phyloP scores from a whole-genome alignment of 2,888 invertebrate species.

The Dyspetes luteomarginatus region DNA sequence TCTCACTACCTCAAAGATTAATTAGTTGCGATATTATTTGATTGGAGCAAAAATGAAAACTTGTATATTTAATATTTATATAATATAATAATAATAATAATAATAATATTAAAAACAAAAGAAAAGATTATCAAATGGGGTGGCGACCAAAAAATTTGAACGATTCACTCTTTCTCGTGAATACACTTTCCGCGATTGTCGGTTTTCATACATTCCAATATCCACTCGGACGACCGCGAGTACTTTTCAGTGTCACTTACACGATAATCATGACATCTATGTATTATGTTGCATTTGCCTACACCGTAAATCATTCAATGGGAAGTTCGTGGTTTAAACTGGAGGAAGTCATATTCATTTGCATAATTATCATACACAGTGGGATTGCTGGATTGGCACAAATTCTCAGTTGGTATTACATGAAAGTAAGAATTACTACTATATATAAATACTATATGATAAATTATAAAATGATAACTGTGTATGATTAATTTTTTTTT shows the following conservation, averaged over 20 bases:
- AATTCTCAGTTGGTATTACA: slow-evolving; percentile 19
- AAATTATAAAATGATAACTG: background rate
- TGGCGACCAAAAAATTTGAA: slow-evolving; percentile 32
- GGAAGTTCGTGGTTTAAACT: background rate
- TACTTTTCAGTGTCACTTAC: slow-evolving; percentile 31
- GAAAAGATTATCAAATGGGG: slow-evolving; percentile 1
- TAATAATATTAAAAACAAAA: too few species aligned
- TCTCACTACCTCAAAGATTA: too few species aligned
- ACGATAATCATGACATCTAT: background rate
- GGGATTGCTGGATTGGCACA: background rate
- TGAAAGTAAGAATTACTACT: slow-evolving; percentile 33
- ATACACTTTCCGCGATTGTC: slow-evolving; percentile 15
- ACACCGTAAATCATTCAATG: background rate
- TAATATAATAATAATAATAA: too few species aligned
- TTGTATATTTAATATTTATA: too few species aligned
- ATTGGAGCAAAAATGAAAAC: too few species aligned
- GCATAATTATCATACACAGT: background rate
- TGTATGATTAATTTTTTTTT: background rate
- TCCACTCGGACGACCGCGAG: slow-evolving; percentile 32
- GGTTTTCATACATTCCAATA: slow-evolving; percentile 49
- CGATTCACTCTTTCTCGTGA: slow-evolving; percentile 11
- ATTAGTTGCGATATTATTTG: too few species aligned
- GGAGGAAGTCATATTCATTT: background rate
- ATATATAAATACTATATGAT: background rate
- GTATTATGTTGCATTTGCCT: background rate